Base-by-base conservation (phyloP, 1,140 invertebrate genomes). In the Dreissena rostriformis region DNA sequence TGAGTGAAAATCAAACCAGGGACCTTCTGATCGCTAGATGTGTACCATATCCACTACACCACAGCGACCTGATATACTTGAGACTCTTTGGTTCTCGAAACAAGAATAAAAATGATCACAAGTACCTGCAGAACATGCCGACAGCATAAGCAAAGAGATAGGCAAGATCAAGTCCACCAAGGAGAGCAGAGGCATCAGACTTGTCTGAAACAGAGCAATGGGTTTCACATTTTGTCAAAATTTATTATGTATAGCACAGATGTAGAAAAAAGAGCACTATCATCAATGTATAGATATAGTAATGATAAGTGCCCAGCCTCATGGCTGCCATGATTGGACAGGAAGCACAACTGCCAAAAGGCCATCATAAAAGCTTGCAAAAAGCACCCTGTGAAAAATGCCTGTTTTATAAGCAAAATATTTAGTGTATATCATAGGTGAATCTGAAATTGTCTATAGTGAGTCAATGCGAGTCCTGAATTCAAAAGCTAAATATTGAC, bases 141-240 rank as follows among this genome's bases (percentile, higher is more conserved):
- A 95, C 94, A 0, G 98, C 98, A 93, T 99, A 99, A 0, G 96
- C 95, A 93, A 99, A 98, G 0, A 99, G 94, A 94, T 98, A 99
- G 8, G 97, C 96, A 0, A 97, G 98, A 90, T 99, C 98, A 81
- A 99, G 93, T 11, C 96, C 95, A 15, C 98, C 98, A 39, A 99
- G 95, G 22, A 99, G 93, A n/a, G 71, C 49, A 17, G 96, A 95
- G 77, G 96, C 76, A 73, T 86, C 83, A 79, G 39, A 39, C 39
- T 39, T 39, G 8, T 39, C 39, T 39, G 8, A 39, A n/a, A n/a
- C n/a, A n/a, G 12, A 67, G 12, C 66, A 17, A 14, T 17, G 66
- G 12, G 17, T 14, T n/a, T 14, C 24, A 26, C 24, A 24, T 17
- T 67, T 67, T n/a, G 12, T 12, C 66, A 67, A 12, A 17, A 67